Base-by-base conservation (phyloP, 2,797 vertebrate species). In the Capromys pilorides region DNA sequence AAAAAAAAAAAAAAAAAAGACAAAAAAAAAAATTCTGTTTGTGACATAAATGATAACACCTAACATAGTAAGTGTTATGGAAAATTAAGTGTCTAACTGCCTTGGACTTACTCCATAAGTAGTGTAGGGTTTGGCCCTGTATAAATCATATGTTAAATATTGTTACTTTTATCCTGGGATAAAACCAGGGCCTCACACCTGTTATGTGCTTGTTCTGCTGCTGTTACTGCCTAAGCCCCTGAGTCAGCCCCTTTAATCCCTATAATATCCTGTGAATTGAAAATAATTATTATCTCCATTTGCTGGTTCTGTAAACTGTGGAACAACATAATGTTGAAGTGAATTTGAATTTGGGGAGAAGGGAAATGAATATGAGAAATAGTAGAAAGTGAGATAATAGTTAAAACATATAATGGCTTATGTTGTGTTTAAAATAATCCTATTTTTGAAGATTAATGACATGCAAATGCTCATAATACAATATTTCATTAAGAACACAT, bases 351-450 rank as follows among this genome's bases (percentile, higher is more conserved):
- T 31, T 61, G 78, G 33, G 78, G 19, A 66, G 39, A 69, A 61
- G 28, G 14, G 11, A 69, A 66, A 78, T 26, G 41, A 41, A 64
- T n/a, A 41, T 16, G 69, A 79, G 3, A 28, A 69, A 61, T 28
- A 66, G 13, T 9, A 94, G 41, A 57, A 18, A 91, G 81, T 71
- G n/a, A 31, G 16, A 66, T 19, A 33, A 83, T 83, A 54, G 59
- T n/a, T 78, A 33, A 86, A 71, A 67, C 28, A 59, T 3, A 49
- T 73, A 36, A 12, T 28, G 41, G 62, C 87, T 64, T 41, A 64
- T n/a, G 26, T 66, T 86, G n/a, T 31, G 80, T 22, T 91, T n/a
- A 75, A 91, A 92, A 87, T 82, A 79, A 94, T 88, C 31, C 54
- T 61, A 75, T 59, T 91, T 96, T 92, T 75, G 57, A 83, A 80